phyloP scores from a whole-genome alignment of 1,140 invertebrate genomes.

The Drosophila mayri region DNA sequence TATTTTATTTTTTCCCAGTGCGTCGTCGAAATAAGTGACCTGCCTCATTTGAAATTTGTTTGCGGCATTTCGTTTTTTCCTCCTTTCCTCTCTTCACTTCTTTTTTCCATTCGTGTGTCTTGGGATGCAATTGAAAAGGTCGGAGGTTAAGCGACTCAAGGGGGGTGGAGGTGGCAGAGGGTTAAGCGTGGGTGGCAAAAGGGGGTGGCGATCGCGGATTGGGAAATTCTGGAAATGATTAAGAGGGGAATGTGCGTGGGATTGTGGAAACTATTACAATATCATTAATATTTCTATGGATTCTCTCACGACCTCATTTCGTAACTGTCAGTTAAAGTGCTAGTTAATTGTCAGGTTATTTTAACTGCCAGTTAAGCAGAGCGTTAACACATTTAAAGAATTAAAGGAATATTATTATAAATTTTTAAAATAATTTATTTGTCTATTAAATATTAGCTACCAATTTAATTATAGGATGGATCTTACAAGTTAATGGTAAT shows the following conservation, averaged over 20 bases:
- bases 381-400: neutral
- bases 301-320: neutral
- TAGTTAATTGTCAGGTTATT: neutral
- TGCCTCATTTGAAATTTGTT: slow-evolving; percentile 80
- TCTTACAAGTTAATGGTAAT: neutral
- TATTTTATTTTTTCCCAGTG: slow-evolving; percentile 26
- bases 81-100: neutral
- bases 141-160: slow-evolving; percentile 8
- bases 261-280: neutral
- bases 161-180: neutral
- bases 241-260: slow-evolving; percentile 15
- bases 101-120: neutral
- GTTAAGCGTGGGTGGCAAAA: neutral
- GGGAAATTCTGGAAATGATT: slow-evolving; percentile 5
- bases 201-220: slow-evolving; percentile 9
- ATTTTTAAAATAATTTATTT: neutral
- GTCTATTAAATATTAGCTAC: neutral
- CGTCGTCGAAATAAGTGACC: slow-evolving; percentile 73
- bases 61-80: slow-evolving; percentile 43
- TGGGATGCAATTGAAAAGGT: slow-evolving; percentile 51
- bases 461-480: too few species aligned
- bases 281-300: neutral
- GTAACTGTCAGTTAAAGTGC: neutral
- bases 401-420: neutral
- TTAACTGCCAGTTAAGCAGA: neutral